phyloP scores from a whole-genome alignment of 2,113 vertebrate genomes.

The Pica pica region DNA sequence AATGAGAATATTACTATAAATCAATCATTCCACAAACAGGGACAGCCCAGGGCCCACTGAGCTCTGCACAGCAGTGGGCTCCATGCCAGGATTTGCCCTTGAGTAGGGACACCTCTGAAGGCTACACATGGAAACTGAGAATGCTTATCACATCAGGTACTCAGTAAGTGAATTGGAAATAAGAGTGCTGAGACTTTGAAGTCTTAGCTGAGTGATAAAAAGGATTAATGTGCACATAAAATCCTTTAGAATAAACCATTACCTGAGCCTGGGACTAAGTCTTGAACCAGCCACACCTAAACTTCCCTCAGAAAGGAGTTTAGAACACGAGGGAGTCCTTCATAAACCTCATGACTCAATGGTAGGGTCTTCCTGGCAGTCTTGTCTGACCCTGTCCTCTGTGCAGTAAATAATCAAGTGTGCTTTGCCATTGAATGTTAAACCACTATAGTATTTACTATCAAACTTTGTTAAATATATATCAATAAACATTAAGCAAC shows the following conservation, averaged over 20 bases:
- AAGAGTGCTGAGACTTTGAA: not conserved
- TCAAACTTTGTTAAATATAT: not conserved
- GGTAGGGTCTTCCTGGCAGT: not conserved
- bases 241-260: not conserved
- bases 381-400: not conserved
- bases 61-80: not conserved
- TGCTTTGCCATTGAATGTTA: not conserved
- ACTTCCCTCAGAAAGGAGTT: not conserved
- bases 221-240: not conserved
- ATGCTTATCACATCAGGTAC: not conserved
- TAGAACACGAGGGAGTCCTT: not conserved
- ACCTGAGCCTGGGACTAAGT: not conserved
- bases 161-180: not conserved
- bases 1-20: not conserved
- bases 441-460: not conserved
- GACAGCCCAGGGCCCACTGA: not conserved
- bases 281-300: not conserved
- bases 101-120: not conserved
- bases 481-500: not conserved
- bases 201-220: not conserved
- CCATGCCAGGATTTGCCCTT: not conserved
- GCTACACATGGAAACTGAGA: not conserved
- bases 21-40: not conserved
- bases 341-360: not conserved
- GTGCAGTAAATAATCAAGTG: not conserved